Evolutionary conservation across 1,140 invertebrate genomes (phyloP).

Genomic region (Sinonovacula constricta): DNA sequence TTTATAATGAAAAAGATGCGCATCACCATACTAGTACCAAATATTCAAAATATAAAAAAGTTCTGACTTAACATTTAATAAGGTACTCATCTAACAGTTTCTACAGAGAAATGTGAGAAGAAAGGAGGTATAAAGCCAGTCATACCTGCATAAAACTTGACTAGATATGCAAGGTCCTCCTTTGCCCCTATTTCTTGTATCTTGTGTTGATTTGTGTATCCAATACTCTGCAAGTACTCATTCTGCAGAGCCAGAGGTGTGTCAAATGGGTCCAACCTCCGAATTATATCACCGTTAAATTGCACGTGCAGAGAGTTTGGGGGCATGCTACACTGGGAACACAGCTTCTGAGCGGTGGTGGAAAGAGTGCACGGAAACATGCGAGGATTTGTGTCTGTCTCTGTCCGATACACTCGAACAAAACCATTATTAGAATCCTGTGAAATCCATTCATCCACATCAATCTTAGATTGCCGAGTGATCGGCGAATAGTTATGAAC

Average conservation of each 20-base stretch:
- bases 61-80: too few species aligned
- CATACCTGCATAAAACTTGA: constrained; percentile 78
- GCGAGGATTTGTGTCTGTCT: constrained; percentile 64
- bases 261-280: constrained; percentile 76
- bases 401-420: constrained; percentile 73
- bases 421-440: constrained; percentile 76
- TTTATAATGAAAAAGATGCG: too few species aligned
- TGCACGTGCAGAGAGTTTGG: constrained; percentile 77
- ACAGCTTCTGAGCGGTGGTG: constrained; percentile 75
- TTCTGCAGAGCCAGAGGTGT: constrained; percentile 76
- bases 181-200: constrained; percentile 76
- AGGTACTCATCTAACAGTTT: too few species aligned
- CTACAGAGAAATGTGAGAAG: too few species aligned
- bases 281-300: constrained; percentile 77
- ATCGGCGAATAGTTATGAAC: constrained; percentile 16
- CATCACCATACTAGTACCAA: too few species aligned
- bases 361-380: constrained; percentile 74
- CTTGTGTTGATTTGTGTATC: constrained; percentile 71
- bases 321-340: constrained; percentile 70
- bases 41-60: too few species aligned
- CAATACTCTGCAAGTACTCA: constrained; percentile 74
- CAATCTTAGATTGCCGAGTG: constrained; percentile 50
- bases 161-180: constrained; percentile 72
- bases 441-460: constrained; percentile 72
- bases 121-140: too few species aligned